These are phyloP conservation scores for Melitaea athalia DNA, from an alignment of 2,888 invertebrate genomes.

Conservation along the genomic window DNA sequence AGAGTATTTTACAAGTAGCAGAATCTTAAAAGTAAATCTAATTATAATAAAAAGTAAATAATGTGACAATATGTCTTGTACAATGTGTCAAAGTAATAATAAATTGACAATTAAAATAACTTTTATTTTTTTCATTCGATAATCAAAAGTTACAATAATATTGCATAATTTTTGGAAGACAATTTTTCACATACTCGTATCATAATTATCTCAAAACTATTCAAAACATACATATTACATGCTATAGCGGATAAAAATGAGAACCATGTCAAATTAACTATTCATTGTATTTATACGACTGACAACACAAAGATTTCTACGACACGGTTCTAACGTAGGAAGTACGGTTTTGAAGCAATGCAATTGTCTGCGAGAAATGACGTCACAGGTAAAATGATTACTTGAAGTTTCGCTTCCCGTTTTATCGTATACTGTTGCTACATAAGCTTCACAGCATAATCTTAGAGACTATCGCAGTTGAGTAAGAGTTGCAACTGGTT, in stretches of 20 bases:
- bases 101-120: too few species aligned
- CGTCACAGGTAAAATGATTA: too few species aligned
- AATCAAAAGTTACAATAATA: neutral
- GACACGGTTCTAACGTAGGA: neutral
- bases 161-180: constrained; percentile 6
- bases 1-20: constrained; percentile 10
- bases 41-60: neutral
- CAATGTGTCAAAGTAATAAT: neutral
- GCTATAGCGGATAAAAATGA: too few species aligned
- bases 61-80: neutral
- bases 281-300: neutral
- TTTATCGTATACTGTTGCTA: too few species aligned
- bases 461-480: too few species aligned
- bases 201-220: neutral
- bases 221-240: neutral
- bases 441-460: too few species aligned
- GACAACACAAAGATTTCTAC: neutral
- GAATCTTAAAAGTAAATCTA: neutral
- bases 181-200: neutral
- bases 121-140: neutral
- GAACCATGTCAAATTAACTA: too few species aligned
- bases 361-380: neutral
- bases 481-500: too few species aligned
- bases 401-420: too few species aligned
- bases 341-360: neutral